phyloP scores from a whole-genome alignment of 2,113 vertebrate species.

The Columbina picui region DNA sequence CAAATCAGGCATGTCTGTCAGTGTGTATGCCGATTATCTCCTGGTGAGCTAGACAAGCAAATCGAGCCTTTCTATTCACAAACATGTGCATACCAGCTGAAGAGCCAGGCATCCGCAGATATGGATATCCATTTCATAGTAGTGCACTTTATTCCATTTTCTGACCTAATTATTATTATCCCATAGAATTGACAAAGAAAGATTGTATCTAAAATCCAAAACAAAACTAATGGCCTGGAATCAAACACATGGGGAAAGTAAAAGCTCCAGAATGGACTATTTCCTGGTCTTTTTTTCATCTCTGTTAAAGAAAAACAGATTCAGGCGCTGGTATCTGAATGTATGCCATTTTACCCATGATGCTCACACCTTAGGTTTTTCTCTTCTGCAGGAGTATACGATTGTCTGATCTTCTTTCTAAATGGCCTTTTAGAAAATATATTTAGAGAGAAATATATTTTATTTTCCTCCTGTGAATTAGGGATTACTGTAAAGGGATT shows the following conservation, averaged over 20 bases:
- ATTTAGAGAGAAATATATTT: conserved; percentile 3
- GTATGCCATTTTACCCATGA: not conserved
- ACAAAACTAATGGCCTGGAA: not conserved
- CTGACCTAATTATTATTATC: not conserved
- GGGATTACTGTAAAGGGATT: not conserved
- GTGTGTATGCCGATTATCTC: not conserved
- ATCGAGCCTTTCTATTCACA: not conserved
- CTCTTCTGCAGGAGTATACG: not conserved
- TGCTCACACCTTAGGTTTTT: not conserved
- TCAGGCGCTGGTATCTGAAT: not conserved
- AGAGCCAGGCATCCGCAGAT: not conserved
- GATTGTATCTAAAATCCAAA: not conserved
- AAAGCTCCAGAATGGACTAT: not conserved
- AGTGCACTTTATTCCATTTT: not conserved
- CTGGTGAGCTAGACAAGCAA: not conserved
- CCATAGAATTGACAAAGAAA: not conserved
- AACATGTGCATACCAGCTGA: not conserved
- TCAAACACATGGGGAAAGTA: not conserved
- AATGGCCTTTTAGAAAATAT: not conserved
- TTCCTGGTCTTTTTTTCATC: not conserved
- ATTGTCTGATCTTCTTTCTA: not conserved
- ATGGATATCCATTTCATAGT: not conserved
- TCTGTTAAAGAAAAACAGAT: not conserved
- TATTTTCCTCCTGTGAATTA: not conserved
- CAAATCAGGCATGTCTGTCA: not conserved